Base-by-base conservation (phyloP, 2,113 vertebrate genomes). In the Dicrurus megarhynchus region DNA sequence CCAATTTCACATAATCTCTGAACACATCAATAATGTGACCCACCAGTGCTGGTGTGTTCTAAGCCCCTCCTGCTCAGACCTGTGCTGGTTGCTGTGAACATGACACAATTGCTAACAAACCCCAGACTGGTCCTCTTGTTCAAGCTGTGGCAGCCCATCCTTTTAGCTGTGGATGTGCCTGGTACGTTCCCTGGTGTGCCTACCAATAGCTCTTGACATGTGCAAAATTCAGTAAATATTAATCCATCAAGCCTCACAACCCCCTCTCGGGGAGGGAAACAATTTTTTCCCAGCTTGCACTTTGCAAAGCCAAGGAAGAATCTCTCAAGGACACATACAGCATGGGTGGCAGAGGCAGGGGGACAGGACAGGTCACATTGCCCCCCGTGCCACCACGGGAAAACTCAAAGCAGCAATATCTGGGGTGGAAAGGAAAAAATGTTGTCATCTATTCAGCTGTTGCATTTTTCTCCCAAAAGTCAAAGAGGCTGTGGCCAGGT, bases 171-270 rank as follows among this genome's bases (percentile, higher is more conserved):
- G 69, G 65, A 60, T 84, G 61, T 71, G 68, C n/a, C 56, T 37
- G 37, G 30, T n/a, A 32, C 69, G 3, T 19, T 68, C 86, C 94
- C 84, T 37, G 44, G 56, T 68, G 84, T 91, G 57, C 41, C 80
- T 52, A 84, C 87, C 89, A 32, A 22, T 71, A 90, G 75, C 75
- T 75, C 85, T 56, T 71, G 79, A 94, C 79, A 75, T 3, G 32
- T 96, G 46, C 60, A 84, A 89, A 87, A 92, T 24, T 50, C 64
- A 94, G 85, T 80, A 86, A 89, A 78, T 86, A 90, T 78, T 88
- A 87, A 95, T 92, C 85, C 90, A 93, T 84, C 88, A 90, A 84
- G 47, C 10, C 76, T 92, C 85, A 78, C 56, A 71, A 19, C 20
- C 65, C 41, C 44, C n/a, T 78, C 90, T 56, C 0, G 0, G 39